Conservation (phyloP, 2,797 vertebrate species). For the Takifugu ocellatus region DNA sequence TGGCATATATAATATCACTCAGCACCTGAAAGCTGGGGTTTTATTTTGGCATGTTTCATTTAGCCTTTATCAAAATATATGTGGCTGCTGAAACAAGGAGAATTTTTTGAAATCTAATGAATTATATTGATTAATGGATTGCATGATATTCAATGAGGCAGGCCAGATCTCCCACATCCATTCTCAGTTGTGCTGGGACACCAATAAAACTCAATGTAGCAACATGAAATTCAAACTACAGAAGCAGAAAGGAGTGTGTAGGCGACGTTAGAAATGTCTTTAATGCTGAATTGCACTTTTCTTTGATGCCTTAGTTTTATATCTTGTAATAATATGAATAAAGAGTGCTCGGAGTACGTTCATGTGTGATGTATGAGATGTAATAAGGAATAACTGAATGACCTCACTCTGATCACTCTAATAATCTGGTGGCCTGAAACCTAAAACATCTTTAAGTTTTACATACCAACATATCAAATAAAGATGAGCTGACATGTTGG, state of each 20-base stretch:
- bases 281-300: constrained; percentile 45
- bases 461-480: constrained; percentile 5
- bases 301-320: constrained; percentile 52
- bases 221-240: constrained; percentile 11
- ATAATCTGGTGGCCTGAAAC: constrained; percentile 25
- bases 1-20: constrained; percentile 13
- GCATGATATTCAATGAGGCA: constrained; percentile 11
- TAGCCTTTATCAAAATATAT: constrained; percentile 64
- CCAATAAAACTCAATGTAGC: constrained; percentile 39
- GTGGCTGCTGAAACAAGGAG: constrained; percentile 29
- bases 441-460: constrained; percentile 7
- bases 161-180: constrained; percentile 6
- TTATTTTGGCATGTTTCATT: constrained; percentile 45
- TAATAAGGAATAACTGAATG: constrained; percentile 16
- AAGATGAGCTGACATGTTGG: neutral
- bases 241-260: neutral
- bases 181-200: constrained; percentile 25
- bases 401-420: constrained; percentile 8
- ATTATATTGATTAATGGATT: constrained; percentile 20
- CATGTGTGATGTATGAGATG: constrained; percentile 39
- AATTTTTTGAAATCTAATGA: constrained; percentile 20
- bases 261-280: constrained; percentile 20
- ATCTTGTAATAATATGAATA: constrained; percentile 27
- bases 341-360: constrained; percentile 6
- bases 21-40: constrained; percentile 47